Evolutionary conservation across 2,113 vertebrate genomes (phyloP).

Genomic region (Ophiodon elongatus): DNA sequence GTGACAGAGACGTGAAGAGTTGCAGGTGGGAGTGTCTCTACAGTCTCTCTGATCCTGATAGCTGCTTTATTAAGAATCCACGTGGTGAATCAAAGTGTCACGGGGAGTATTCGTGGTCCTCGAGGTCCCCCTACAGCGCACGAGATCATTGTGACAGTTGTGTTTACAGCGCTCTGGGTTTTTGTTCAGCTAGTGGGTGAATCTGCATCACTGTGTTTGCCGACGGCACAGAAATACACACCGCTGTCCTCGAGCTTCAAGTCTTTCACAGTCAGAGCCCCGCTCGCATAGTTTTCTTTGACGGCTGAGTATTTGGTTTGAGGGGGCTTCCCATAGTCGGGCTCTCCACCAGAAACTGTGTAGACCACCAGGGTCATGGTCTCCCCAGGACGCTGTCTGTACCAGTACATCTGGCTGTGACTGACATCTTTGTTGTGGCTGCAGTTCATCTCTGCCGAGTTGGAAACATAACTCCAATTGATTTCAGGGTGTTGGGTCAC

Average conservation of each 20-base stretch:
- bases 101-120: too few species aligned
- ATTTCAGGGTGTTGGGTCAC: slow-evolving; percentile 61
- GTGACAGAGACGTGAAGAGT: too few species aligned
- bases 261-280: slow-evolving; percentile 29
- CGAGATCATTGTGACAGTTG: too few species aligned
- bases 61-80: too few species aligned
- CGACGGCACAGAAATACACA: slow-evolving; percentile 64
- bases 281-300: background rate
- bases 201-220: slow-evolving; percentile 14
- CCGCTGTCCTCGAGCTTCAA: slow-evolving; percentile 53
- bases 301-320: slow-evolving; percentile 51
- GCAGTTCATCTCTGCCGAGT: slow-evolving; percentile 59
- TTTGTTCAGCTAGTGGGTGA: too few species aligned
- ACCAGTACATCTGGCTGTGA: slow-evolving; percentile 62
- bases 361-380: slow-evolving; percentile 39
- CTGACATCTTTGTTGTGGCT: slow-evolving; percentile 50
- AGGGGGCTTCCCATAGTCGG: background rate
- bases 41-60: too few species aligned
- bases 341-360: background rate
- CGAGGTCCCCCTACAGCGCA: too few species aligned
- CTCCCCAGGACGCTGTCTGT: slow-evolving; percentile 48
- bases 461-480: slow-evolving; percentile 23
- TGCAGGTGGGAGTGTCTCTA: too few species aligned
- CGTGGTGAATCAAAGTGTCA: too few species aligned
- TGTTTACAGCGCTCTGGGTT: too few species aligned